Conservation (phyloP, 2,888 invertebrate species). For the Lampropteryx suffumata region DNA sequence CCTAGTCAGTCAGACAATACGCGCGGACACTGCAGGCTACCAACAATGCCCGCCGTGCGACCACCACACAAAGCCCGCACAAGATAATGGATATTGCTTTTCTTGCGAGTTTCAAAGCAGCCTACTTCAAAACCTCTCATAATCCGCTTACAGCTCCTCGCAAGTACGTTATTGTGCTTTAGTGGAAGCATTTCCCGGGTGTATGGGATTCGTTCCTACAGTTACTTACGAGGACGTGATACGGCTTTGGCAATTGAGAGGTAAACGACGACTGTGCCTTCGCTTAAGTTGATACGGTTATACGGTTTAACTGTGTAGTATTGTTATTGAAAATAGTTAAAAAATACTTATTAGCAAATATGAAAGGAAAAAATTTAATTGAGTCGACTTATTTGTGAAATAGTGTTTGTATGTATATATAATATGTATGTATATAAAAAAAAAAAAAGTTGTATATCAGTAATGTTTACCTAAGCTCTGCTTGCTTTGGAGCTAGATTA, state of each 20-base stretch:
- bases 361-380: no score
- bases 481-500: no score
- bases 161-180: constrained; percentile 73
- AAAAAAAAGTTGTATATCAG: no score
- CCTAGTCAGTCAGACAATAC: constrained; percentile 55
- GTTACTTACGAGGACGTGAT: constrained; percentile 49
- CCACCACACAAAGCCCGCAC: constrained; percentile 68
- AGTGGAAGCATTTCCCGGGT: constrained; percentile 68
- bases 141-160: constrained; percentile 76
- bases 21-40: constrained; percentile 54
- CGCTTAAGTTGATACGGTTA: constrained; percentile 30
- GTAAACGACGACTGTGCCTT: constrained; percentile 37
- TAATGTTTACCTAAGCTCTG: no score
- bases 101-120: constrained; percentile 80
- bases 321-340: no score
- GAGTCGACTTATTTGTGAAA: no score
- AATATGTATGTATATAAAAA: no score
- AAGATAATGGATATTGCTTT: constrained; percentile 82
- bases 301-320: neutral
- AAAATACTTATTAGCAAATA: no score
- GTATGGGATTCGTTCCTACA: constrained; percentile 49
- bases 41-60: constrained; percentile 61
- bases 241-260: constrained; percentile 48
- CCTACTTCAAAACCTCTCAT: constrained; percentile 78
- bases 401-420: no score